phyloP scores from a whole-genome alignment of 2,113 vertebrate genomes.

The Perccottus glenii region DNA sequence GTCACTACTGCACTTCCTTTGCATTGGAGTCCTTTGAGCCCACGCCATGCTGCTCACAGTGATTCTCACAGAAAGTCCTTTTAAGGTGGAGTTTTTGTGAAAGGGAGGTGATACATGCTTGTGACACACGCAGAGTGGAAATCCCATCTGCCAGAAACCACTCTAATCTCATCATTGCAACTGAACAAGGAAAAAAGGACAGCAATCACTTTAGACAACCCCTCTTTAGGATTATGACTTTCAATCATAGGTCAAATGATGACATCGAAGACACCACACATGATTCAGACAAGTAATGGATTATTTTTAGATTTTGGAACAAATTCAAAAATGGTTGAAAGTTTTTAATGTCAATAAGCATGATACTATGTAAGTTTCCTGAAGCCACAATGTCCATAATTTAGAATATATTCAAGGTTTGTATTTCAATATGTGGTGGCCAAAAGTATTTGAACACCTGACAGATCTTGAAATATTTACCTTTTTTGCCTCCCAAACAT shows the following conservation, averaged over 20 bases:
- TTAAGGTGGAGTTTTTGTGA: slow-evolving; percentile 34
- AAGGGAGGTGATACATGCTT: background rate
- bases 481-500: no score
- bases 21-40: slow-evolving; percentile 20
- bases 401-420: no score
- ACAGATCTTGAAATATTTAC: no score
- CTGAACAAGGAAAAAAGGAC: slow-evolving; percentile 64
- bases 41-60: slow-evolving; percentile 27
- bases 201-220: slow-evolving; percentile 73
- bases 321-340: background rate
- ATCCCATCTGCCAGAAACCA: slow-evolving; percentile 76
- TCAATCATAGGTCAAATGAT: slow-evolving; percentile 61
- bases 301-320: background rate
- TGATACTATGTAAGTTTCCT: no score
- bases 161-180: slow-evolving; percentile 76
- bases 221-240: slow-evolving; percentile 53
- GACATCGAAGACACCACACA: slow-evolving; percentile 54
- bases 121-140: slow-evolving; percentile 45
- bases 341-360: no score
- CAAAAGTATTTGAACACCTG: no score
- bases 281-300: background rate
- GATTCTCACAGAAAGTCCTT: slow-evolving; percentile 60
- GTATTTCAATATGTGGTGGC: no score
- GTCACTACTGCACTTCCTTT: slow-evolving; percentile 63
- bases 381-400: no score